Base-by-base conservation (phyloP, 2,797 vertebrate genomes). In the Cossypha dichroa region DNA sequence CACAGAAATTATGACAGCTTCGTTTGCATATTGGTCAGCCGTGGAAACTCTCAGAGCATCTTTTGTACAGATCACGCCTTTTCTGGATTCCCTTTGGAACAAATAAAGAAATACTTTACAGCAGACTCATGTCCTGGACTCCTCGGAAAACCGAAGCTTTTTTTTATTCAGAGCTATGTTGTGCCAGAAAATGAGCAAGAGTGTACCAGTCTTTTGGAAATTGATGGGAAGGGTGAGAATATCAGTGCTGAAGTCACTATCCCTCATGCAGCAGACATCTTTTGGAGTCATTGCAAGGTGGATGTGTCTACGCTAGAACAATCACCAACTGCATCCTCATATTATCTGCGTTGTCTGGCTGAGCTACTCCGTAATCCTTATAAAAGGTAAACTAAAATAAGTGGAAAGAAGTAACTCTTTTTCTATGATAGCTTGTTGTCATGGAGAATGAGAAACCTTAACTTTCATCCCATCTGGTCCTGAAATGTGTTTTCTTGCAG, bases 131-230 rank as follows among this genome's bases (percentile, higher is more conserved):
- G 99, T 86, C 98, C 98, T 20, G 90, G 77, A 45, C 97, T 99
- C 91, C 81, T 96, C 3, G 99, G 99, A 69, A 99, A 99, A 93
- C 99, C 99, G 0, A 99, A 99, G 82, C 98, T 99, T 66, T 99
- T 99, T 97, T 99, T 99, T 90, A 98, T 99, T 96, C 99, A 99
- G 97, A 99, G 95, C 87, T 99, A 99, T 51, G 51, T 97, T 21
- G 84, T 97, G 15, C 58, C 96, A 4, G 87, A 93, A 64, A 74
- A 69, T 54, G 88, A 88, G 18, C 68, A 26, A 40, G 95, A 87
- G 28, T 86, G 26, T 41, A 10, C 62, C 52, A 92, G 89, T 90
- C 26, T 96, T 19, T 64, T 97, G 67, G 99, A 99, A 96, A 97
- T 98, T 1, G 99, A 99, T 33, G 98, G 97, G 25, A 86, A 40